Conservation (phyloP, 1,140 invertebrate genomes). For the Scaptomyza montana region DNA sequence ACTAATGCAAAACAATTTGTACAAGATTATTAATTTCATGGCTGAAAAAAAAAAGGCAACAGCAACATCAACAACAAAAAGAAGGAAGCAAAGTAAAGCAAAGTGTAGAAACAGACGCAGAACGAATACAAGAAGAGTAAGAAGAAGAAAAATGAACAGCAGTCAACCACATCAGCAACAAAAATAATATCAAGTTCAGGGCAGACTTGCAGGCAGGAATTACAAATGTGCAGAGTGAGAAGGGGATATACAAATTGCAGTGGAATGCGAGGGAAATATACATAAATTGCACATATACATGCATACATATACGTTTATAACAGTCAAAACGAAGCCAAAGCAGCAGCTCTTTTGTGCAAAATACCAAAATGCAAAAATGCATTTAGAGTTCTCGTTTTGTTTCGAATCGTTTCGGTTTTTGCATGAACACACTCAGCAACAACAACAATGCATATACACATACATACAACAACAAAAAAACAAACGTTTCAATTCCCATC, state of each 20-base stretch:
- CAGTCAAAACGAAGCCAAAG: slow-evolving; percentile 10
- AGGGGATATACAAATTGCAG: slow-evolving; percentile 5
- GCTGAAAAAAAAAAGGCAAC: slow-evolving; percentile 35
- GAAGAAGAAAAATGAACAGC: slow-evolving; percentile 11
- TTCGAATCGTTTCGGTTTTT: slow-evolving; percentile 11
- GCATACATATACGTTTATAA: slow-evolving; percentile 4
- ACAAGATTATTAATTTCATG: slow-evolving; percentile 74
- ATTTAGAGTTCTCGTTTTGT: slow-evolving; percentile 24
- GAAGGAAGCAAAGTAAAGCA: slow-evolving; percentile 29
- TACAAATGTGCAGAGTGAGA: not conserved
- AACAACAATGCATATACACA: too few species aligned
- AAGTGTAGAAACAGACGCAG: slow-evolving; percentile 4
- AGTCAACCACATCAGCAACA: slow-evolving; percentile 17
- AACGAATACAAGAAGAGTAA: slow-evolving; percentile 41
- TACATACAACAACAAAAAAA: slow-evolving; percentile 14
- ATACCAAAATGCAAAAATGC: slow-evolving; percentile 24
- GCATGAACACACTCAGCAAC: not conserved
- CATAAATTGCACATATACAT: slow-evolving; percentile 2
- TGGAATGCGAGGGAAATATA: slow-evolving; percentile 4
- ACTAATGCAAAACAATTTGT: slow-evolving; percentile 72
- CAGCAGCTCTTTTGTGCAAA: slow-evolving; percentile 1
- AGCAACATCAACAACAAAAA: slow-evolving; percentile 24
- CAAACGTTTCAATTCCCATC: slow-evolving; percentile 63
- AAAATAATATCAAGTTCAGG: slow-evolving; percentile 38
- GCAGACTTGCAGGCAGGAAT: slow-evolving; percentile 6